These are phyloP conservation scores for Aspidoscelis tigris DNA, from an alignment of 2,113 vertebrate genomes.

Conservation along the genomic window DNA sequence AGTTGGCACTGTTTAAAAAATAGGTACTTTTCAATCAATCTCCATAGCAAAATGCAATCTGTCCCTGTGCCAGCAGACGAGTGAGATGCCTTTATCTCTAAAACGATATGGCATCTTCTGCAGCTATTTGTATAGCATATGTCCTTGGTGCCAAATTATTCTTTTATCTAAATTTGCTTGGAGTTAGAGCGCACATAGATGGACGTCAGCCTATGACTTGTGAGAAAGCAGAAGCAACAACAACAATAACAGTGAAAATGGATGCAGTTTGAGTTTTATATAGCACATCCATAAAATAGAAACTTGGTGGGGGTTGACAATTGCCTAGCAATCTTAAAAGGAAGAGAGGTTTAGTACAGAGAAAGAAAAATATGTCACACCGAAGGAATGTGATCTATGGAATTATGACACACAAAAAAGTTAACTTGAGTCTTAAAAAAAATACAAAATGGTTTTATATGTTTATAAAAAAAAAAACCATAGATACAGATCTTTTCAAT, in stretches of 20 bases:
- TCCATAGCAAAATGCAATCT: background rate
- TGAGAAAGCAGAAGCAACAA: constrained; percentile 39
- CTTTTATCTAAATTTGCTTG: constrained; percentile 44
- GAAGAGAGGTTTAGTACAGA: constrained; percentile 43
- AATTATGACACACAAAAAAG: constrained; percentile 40
- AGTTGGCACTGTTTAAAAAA: too few species aligned
- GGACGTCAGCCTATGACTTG: constrained; percentile 35
- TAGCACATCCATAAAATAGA: constrained; percentile 10
- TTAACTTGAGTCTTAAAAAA: constrained; percentile 40
- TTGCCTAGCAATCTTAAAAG: constrained; percentile 40
- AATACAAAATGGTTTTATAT: background rate
- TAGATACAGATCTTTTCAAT: constrained; percentile 57
- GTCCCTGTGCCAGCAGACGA: constrained; percentile 45
- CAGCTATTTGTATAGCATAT: constrained; percentile 23
- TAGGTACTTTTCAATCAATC: constrained; percentile 42
- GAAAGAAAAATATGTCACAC: constrained; percentile 46
- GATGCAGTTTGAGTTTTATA: constrained; percentile 43
- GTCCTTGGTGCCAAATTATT: constrained; percentile 34
- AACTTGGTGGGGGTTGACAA: background rate
- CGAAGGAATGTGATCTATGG: constrained; percentile 28
- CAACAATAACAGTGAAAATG: background rate
- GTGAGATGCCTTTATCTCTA: constrained; percentile 37
- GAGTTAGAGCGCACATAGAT: constrained; percentile 44
- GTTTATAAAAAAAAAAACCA: constrained; percentile 11
- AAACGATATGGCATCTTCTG: constrained; percentile 24